phyloP scores from a whole-genome alignment of 2,113 vertebrate genomes.

The Acanthisitta chloris region DNA sequence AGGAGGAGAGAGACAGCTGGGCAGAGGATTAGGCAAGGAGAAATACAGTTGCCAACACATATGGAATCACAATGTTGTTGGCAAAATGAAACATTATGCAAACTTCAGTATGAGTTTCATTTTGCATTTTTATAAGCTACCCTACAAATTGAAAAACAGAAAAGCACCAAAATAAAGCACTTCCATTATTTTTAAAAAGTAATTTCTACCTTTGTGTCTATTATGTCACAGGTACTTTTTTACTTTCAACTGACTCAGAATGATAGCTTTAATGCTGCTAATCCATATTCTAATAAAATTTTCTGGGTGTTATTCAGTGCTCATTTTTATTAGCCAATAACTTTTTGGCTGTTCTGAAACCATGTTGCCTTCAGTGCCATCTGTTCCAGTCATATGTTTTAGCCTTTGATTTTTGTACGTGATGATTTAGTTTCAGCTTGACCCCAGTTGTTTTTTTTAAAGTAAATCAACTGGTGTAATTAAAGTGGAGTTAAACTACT shows the following conservation, averaged over 20 bases:
- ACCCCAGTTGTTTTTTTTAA: background rate
- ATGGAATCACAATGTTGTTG: constrained; percentile 4
- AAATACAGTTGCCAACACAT: constrained; percentile 15
- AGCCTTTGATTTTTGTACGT: background rate
- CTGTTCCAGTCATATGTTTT: constrained; percentile 33
- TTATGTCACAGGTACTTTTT: background rate
- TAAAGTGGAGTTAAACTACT: constrained; percentile 31
- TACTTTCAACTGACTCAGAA: background rate
- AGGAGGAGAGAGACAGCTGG: background rate
- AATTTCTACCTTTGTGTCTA: background rate
- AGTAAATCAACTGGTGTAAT: constrained; percentile 30
- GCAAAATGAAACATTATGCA: background rate
- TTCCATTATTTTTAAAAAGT: background rate
- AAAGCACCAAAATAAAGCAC: background rate
- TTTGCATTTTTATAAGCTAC: constrained; percentile 11
- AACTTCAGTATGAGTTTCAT: background rate
- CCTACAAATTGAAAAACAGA: background rate
- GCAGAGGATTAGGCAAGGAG: background rate
- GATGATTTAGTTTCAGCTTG: constrained; percentile 14
- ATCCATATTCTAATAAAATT: background rate
- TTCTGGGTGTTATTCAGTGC: background rate
- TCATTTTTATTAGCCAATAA: constrained; percentile 23
- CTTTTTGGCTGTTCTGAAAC: background rate
- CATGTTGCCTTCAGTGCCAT: background rate
- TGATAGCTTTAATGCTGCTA: background rate